Conservation (phyloP, 2,888 invertebrate species). For the Diarsia dahlii region DNA sequence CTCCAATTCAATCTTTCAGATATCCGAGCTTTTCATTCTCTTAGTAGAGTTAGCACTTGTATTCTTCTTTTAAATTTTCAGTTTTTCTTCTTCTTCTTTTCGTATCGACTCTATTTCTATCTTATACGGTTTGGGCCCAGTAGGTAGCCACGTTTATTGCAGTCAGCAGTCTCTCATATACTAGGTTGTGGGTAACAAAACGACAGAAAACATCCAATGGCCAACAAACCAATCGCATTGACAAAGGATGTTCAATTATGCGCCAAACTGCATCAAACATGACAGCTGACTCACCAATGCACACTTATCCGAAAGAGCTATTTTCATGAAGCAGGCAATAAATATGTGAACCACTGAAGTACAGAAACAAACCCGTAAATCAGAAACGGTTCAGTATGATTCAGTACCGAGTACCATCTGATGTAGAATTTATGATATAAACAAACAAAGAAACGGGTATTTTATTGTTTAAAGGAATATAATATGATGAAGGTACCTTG, state of each 20-base stretch:
- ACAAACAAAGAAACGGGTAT: slow-evolving; percentile 63
- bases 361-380: slow-evolving; percentile 61
- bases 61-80: no score
- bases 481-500: slow-evolving; percentile 12
- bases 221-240: slow-evolving; percentile 19
- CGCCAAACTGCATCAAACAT: slow-evolving; percentile 40
- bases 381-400: slow-evolving; percentile 60
- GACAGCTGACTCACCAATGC: slow-evolving; percentile 69
- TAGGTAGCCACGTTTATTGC: no score
- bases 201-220: neutral
- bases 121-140: no score
- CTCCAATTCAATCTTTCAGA: slow-evolving; percentile 26
- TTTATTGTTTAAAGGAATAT: slow-evolving; percentile 50
- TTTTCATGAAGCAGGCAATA: slow-evolving; percentile 66
- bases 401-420: slow-evolving; percentile 45
- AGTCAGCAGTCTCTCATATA: no score
- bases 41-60: neutral
- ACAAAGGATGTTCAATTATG: slow-evolving; percentile 55
- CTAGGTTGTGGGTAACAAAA: no score
- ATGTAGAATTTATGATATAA: slow-evolving; percentile 55
- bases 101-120: no score
- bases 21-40: neutral
- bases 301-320: slow-evolving; percentile 73
- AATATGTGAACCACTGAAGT: slow-evolving; percentile 52
- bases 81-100: no score